phyloP scores from a whole-genome alignment of 2,113 vertebrate species.

The Ariopsis seemanni region DNA sequence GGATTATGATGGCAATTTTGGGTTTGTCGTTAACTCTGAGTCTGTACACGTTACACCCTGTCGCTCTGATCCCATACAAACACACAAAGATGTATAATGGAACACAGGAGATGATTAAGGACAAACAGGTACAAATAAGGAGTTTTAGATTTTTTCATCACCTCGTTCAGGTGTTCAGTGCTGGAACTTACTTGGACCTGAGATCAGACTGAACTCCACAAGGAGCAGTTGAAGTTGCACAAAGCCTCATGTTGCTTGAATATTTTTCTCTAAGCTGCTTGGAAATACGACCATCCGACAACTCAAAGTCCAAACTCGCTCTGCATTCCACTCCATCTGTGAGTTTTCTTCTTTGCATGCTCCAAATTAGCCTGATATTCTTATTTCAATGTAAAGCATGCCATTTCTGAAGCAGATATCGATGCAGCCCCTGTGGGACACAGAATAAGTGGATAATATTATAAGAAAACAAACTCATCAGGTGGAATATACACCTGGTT shows the following conservation, averaged over 20 bases:
- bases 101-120: not conserved
- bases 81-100: not conserved
- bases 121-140: not conserved
- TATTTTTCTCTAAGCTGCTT: not conserved
- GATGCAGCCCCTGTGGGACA: not conserved
- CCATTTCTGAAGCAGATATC: not conserved
- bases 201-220: not conserved
- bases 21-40: not conserved
- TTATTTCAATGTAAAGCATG: not conserved
- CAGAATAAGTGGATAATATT: not conserved
- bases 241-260: not conserved
- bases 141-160: not conserved
- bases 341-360: not conserved
- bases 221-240: not conserved
- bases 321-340: not conserved
- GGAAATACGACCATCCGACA: not conserved
- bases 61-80: not conserved
- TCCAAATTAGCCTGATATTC: not conserved
- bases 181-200: not conserved
- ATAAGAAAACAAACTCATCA: conserved; percentile 7
- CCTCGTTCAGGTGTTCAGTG: not conserved
- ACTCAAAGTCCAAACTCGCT: not conserved
- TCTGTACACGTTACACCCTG: not conserved
- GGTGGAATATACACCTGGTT: not conserved
- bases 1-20: not conserved